Evolutionary conservation across 1,140 invertebrate genomes (phyloP).

Genomic region (Caenorhabditis tropicalis): DNA sequence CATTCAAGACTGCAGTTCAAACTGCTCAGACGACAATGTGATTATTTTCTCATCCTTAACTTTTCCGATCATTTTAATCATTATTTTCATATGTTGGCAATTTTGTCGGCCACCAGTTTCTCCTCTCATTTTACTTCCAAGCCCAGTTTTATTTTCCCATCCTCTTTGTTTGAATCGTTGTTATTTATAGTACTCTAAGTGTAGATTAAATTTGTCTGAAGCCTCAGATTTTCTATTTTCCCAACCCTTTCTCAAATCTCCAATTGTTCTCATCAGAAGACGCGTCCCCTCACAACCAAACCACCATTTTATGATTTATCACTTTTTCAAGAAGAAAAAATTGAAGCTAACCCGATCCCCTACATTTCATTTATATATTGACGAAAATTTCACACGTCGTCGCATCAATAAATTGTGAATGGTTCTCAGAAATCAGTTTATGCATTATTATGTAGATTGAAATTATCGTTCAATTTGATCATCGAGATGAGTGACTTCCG

Average conservation of each 20-base stretch:
- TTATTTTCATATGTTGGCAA: neutral
- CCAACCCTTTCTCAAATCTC: neutral
- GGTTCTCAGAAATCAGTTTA: neutral
- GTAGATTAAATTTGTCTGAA: neutral
- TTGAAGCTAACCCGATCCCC: neutral
- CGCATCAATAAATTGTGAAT: conserved; percentile 29
- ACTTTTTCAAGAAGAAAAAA: neutral
- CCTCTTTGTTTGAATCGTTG: neutral
- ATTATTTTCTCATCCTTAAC: neutral
- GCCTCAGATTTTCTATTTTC: neutral
- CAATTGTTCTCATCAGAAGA: conserved; percentile 17
- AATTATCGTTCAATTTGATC: conserved; percentile 23
- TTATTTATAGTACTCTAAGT: neutral
- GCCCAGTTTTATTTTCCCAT: neutral
- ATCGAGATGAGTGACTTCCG: conserved; percentile 47
- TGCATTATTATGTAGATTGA: neutral
- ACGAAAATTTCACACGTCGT: neutral
- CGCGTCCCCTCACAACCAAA: neutral
- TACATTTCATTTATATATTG: neutral
- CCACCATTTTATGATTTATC: neutral
- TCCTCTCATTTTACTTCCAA: neutral
- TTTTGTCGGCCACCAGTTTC: neutral
- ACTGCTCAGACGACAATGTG: neutral
- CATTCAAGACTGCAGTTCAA: conserved; percentile 7
- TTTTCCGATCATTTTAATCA: neutral